A percentile compares a stretch with the other conserved stretches of the same genome.
These are phyloP conservation scores for Pterocles gutturalis DNA, from an alignment of 2,113 vertebrate species.

Conservation along the genomic window DNA sequence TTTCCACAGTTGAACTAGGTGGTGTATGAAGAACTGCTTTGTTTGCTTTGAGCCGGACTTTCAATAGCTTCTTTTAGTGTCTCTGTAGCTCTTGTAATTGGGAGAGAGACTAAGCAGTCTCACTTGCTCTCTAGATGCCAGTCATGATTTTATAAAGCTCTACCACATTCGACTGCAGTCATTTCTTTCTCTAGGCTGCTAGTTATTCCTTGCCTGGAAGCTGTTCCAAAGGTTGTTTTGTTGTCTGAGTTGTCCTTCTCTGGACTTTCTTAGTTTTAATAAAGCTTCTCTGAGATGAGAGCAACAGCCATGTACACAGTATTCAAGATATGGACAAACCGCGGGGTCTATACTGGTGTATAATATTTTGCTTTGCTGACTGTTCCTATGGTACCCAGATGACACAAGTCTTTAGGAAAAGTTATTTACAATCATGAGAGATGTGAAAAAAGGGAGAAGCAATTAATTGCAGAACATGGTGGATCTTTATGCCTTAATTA, in stretches of 20 bases:
- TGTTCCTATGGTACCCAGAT: background rate
- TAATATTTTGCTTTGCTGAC: background rate
- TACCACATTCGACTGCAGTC: accelerated
- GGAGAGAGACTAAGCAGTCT: background rate
- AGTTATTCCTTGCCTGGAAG: background rate
- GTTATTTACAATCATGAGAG: background rate
- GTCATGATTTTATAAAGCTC: background rate
- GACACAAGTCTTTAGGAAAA: background rate
- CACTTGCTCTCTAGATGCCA: background rate
- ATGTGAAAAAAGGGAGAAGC: background rate
- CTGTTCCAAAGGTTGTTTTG: background rate
- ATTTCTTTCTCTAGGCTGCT: background rate
- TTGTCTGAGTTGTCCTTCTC: background rate
- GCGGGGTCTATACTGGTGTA: background rate
- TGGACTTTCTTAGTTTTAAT: background rate
- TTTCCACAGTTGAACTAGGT: background rate
- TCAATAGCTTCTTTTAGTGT: background rate
- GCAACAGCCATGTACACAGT: background rate
- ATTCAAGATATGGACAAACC: background rate
- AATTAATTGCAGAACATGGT: background rate
- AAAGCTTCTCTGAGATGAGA: background rate
- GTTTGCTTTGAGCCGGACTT: background rate
- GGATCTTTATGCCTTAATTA: background rate
- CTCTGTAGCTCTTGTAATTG: background rate
- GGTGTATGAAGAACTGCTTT: background rate